phyloP scores from a whole-genome alignment of 2,797 vertebrate species.

The Fringilla coelebs region DNA sequence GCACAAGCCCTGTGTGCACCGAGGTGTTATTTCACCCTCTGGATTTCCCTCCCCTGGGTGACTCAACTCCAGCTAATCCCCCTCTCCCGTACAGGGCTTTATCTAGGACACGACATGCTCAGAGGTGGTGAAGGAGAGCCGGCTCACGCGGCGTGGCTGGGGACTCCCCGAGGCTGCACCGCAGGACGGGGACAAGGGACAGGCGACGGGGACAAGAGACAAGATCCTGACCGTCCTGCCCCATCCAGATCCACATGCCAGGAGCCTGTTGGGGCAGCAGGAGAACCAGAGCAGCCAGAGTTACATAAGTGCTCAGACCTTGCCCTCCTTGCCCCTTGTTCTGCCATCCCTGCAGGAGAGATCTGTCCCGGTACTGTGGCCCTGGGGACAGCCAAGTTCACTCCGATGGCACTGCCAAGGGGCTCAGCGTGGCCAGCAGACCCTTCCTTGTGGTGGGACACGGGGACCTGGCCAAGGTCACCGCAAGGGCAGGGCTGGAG shows the following conservation, averaged over 20 bases:
- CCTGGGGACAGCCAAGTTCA: not conserved
- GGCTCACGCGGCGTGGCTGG: constrained; percentile 7
- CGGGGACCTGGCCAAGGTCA: constrained; percentile 40
- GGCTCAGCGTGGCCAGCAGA: not conserved
- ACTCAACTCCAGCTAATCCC: constrained; percentile 60
- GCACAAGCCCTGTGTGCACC: not conserved
- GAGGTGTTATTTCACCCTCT: not conserved
- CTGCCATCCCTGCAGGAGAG: constrained; percentile 49
- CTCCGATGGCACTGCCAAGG: not conserved
- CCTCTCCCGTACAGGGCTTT: not conserved
- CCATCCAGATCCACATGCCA: accelerated
- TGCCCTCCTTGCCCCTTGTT: constrained; percentile 54
- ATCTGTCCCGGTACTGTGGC: constrained; percentile 27
- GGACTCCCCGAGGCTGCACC: constrained; percentile 30
- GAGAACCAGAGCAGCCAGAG: not conserved
- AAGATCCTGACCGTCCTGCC: not conserved
- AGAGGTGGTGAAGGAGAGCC: constrained; percentile 16
- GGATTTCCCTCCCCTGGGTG: constrained; percentile 2
- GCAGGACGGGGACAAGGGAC: not conserved
- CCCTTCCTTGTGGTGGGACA: not conserved
- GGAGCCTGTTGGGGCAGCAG: not conserved
- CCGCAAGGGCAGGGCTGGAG: not conserved
- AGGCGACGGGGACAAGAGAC: not conserved
- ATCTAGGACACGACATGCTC: constrained; percentile 52
- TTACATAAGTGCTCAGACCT: constrained; percentile 27